Evolutionary conservation across 1,140 invertebrate genomes (phyloP).

Genomic region (Lordiphosa collinella): DNA sequence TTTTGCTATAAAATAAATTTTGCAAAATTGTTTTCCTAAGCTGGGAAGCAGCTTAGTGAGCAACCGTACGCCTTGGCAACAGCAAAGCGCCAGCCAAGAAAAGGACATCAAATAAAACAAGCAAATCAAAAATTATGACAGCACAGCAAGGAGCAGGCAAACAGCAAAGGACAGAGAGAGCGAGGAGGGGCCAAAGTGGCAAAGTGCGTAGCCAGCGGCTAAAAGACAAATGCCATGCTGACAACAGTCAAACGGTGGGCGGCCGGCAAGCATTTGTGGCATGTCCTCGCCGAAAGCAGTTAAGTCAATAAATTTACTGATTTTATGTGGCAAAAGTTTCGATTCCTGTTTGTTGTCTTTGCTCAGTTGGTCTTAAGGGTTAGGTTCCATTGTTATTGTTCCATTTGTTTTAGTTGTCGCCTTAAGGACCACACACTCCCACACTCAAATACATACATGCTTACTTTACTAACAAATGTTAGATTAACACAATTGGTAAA

Average conservation of each 20-base stretch:
- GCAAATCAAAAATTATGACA: slow-evolving; percentile 78
- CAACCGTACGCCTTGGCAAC: slow-evolving; percentile 14
- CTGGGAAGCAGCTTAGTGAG: slow-evolving; percentile 66
- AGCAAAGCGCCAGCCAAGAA: slow-evolving; percentile 46
- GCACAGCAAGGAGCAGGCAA: slow-evolving; percentile 61
- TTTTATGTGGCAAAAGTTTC: slow-evolving; percentile 77
- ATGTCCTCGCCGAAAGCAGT: slow-evolving; percentile 62
- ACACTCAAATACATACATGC: slow-evolving; percentile 8
- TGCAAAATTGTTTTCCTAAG: slow-evolving; percentile 78
- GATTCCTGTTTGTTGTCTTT: slow-evolving; percentile 52
- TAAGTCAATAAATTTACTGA: slow-evolving; percentile 78
- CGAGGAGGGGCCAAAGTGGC: slow-evolving; percentile 41
- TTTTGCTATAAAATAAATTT: slow-evolving; percentile 78
- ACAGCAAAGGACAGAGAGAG: slow-evolving; percentile 23
- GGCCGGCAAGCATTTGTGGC: slow-evolving; percentile 32
- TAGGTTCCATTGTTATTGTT: slow-evolving; percentile 36
- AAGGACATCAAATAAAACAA: slow-evolving; percentile 77
- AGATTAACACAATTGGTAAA: slow-evolving; percentile 79
- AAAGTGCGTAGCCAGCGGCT: slow-evolving; percentile 49
- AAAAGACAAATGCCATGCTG: slow-evolving; percentile 48
- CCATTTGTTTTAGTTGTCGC: slow-evolving; percentile 36
- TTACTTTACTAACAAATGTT: slow-evolving; percentile 50
- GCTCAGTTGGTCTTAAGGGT: slow-evolving; percentile 47
- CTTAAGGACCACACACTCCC: slow-evolving; percentile 10
- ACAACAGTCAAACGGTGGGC: slow-evolving; percentile 27